Conservation (phyloP, 2,888 invertebrate genomes). For the Bedellia somnulentella region DNA sequence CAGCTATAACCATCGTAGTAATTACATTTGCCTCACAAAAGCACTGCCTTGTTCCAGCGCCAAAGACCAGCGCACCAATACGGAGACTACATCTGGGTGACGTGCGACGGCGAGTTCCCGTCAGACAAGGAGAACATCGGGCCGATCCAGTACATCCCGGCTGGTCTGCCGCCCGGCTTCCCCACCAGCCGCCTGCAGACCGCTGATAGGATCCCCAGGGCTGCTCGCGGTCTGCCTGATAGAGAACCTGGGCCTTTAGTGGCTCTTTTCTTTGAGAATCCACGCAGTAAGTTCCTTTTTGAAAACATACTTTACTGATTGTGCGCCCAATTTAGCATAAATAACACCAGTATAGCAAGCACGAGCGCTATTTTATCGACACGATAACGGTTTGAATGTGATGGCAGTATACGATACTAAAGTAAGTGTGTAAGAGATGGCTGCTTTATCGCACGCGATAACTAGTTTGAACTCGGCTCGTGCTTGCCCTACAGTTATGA, state of each 20-base stretch:
- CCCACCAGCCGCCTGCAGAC: slow-evolving; percentile 34
- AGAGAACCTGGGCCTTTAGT: slow-evolving; percentile 31
- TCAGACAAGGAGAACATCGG: slow-evolving; percentile 79
- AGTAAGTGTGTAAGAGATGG: no score
- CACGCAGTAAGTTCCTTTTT: slow-evolving; percentile 26
- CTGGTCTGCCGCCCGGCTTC: slow-evolving; percentile 61
- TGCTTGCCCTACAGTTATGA: no score
- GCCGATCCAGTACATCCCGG: slow-evolving; percentile 69
- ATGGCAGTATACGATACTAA: no score
- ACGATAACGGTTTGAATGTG: no score
- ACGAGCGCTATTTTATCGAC: no score
- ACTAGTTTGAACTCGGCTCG: no score
- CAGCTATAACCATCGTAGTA: no score
- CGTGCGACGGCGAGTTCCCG: slow-evolving; percentile 77
- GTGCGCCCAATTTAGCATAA: no score
- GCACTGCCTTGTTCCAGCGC: slow-evolving; percentile 18
- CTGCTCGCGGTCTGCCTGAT: slow-evolving; percentile 30
- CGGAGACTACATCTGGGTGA: slow-evolving; percentile 75
- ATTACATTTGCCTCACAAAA: no score
- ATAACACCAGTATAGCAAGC: no score
- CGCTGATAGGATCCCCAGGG: slow-evolving; percentile 35
- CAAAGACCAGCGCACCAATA: slow-evolving; percentile 29
- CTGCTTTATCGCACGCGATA: no score
- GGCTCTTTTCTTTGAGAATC: slow-evolving; percentile 41
- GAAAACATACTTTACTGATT: no score